These are phyloP conservation scores for Micromussa lordhowensis DNA, from an alignment of 92 coral and sea anemone genomes.

Conservation along the genomic window DNA sequence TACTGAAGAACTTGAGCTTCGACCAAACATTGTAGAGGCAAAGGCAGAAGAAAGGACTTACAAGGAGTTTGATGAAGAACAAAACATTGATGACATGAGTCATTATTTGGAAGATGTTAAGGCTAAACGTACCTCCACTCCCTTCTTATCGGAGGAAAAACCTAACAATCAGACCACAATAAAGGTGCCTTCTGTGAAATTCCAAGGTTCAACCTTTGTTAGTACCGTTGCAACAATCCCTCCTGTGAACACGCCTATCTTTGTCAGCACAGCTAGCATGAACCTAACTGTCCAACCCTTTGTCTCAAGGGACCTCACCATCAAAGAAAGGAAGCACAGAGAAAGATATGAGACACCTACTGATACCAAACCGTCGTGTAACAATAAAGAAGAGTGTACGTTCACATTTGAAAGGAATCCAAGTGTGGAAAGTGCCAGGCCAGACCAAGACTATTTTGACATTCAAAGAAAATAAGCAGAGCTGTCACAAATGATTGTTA, in stretches of 20 bases:
- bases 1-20: slow-evolving; percentile 44
- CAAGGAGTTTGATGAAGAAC: slow-evolving; percentile 52
- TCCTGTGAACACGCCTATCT: too few species aligned
- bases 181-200: background rate
- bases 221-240: too few species aligned
- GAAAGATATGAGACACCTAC: too few species aligned
- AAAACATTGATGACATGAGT: slow-evolving; percentile 29
- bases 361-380: too few species aligned
- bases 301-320: too few species aligned
- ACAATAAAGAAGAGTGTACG: too few species aligned
- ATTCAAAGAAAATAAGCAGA: slow-evolving; percentile 66
- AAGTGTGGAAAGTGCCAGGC: too few species aligned
- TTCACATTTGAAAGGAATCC: background rate
- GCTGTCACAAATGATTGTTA: slow-evolving; percentile 63
- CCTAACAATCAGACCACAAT: background rate
- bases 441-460: slow-evolving; percentile 61
- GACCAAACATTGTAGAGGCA: slow-evolving; percentile 59
- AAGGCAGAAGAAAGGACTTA: slow-evolving; percentile 72
- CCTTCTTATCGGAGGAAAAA: background rate
- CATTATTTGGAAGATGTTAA: slow-evolving; percentile 9
- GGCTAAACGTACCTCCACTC: slow-evolving; percentile 6
- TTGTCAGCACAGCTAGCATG: too few species aligned
- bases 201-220: background rate
- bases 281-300: too few species aligned
- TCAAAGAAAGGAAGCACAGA: too few species aligned